A percentile compares a stretch with the other conserved stretches of the same genome.
These are phyloP conservation scores for Zaprionus ornatus DNA, from an alignment of 1,140 invertebrate genomes.

Conservation along the genomic window DNA sequence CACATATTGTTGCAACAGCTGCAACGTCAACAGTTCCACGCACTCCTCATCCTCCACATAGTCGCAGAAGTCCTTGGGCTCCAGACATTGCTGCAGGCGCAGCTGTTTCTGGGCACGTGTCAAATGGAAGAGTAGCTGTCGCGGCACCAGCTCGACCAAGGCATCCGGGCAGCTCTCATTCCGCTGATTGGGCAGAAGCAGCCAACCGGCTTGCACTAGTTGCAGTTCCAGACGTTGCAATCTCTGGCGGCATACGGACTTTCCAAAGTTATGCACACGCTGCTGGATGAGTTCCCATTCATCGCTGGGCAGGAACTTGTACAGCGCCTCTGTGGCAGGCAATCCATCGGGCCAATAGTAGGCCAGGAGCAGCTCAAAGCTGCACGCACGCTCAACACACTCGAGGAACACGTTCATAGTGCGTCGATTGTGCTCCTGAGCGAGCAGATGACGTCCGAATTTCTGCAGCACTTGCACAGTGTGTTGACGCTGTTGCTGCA, in stretches of 20 bases:
- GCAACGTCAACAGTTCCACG: conserved; percentile 43
- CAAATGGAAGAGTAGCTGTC: conserved; percentile 29
- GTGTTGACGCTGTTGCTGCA: conserved; percentile 47
- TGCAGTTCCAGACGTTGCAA: conserved; percentile 65
- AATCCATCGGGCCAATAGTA: conserved; percentile 72
- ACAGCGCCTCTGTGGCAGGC: conserved; percentile 18
- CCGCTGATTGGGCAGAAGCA: conserved; percentile 31
- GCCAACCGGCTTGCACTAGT: conserved; percentile 43
- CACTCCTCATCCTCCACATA: conserved; percentile 49
- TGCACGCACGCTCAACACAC: conserved; percentile 56
- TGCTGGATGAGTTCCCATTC: conserved; percentile 74
- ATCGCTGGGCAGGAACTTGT: conserved; percentile 54
- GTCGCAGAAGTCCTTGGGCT: background rate
- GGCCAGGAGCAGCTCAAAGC: conserved; percentile 56
- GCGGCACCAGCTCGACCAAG: conserved; percentile 36
- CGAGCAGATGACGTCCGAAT: conserved; percentile 61
- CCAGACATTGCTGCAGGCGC: conserved; percentile 30
- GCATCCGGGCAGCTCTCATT: conserved; percentile 13
- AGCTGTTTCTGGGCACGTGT: conserved; percentile 47
- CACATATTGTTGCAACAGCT: conserved; percentile 37
- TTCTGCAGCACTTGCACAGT: conserved; percentile 49
- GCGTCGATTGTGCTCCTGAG: conserved; percentile 67
- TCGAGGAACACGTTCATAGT: conserved; percentile 74
- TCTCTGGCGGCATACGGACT: conserved; percentile 56
- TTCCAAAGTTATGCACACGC: conserved; percentile 77